Base-by-base conservation (phyloP, 2,888 invertebrate species). In the Brenthis ino region DNA sequence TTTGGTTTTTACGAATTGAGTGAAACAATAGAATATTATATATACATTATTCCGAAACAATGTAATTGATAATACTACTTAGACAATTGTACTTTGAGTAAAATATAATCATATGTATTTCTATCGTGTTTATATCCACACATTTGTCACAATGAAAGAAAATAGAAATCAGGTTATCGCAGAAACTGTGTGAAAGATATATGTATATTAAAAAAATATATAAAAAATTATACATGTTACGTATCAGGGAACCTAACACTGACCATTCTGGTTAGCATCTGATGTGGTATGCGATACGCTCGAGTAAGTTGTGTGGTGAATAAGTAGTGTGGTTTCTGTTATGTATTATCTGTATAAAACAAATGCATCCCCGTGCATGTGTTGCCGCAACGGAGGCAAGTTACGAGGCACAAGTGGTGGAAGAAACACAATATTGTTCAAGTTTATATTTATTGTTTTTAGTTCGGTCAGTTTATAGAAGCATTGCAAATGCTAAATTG, bases 271-370 rank as follows among this genome's bases (percentile, higher is more conserved):
- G 37, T 37, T 20, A 63, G 24, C 63, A 63, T 54, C 20, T 63
- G 53, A 43, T 54, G 63, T 53, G 58, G 48, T 47, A 60, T 50
- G 47, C 48, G 53, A 63, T 63, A 63, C 37, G 37, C 63, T 16
- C n/a, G 16, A 53, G 14, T 16, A 12, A 14, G 50, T 33, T 37
- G 37, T 61, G 33, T 51, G 24, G 53, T 63, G 53, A 53, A 53
- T 53, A 11, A 51, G 51, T 16, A 63, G 37, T 53, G 33, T 61
- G 28, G 50, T 61, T 37, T 61, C 37, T 51, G 53, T 61, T 61
- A 53, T 61, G 63, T 53, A 53, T 63, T 63, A 53, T 51, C 61
- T 33, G 28, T 58, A 53, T 53, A 63, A 53, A 63, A 50, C 48
- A 63, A 53, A 63, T 53, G 53, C 63, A 43, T 50, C 51, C 51